Evolutionary conservation across 2,797 vertebrate genomes (phyloP).

Genomic region (Lemur catta): DNA sequence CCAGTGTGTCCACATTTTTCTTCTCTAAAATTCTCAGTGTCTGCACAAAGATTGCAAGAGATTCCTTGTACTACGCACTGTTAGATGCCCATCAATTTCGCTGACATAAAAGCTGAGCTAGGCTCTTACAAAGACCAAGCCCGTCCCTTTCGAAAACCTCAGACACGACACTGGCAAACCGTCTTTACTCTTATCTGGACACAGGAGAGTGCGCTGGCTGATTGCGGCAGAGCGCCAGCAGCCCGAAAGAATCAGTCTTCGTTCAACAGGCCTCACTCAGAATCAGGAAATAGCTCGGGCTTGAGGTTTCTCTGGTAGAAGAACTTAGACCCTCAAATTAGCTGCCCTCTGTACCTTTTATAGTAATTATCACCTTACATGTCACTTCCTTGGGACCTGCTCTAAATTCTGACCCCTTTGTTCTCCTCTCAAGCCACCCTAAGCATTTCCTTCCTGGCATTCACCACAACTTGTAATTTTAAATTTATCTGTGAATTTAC

Average conservation of each 20-base stretch:
- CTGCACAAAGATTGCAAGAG: background rate
- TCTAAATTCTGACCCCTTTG: background rate
- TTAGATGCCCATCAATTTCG: constrained; percentile 38
- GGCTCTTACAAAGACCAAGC: background rate
- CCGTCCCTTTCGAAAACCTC: background rate
- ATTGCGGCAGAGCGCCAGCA: background rate
- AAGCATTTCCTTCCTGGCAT: background rate
- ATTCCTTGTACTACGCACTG: background rate
- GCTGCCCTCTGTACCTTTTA: background rate
- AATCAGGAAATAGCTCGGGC: background rate
- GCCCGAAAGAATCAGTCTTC: accelerated
- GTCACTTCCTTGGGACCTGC: background rate
- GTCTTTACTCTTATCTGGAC: background rate
- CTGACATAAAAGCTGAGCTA: constrained; percentile 53
- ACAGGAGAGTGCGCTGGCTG: background rate
- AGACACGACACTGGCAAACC: background rate
- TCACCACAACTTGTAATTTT: background rate
- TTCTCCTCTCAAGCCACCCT: background rate
- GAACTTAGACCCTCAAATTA: background rate
- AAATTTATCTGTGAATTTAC: background rate
- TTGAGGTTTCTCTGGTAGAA: background rate
- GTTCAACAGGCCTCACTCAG: background rate
- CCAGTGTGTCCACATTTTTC: background rate
- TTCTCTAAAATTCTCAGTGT: background rate
- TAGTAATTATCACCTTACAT: background rate